phyloP scores from a whole-genome alignment of 2,113 vertebrate genomes.

The Brachyistius frenatus region DNA sequence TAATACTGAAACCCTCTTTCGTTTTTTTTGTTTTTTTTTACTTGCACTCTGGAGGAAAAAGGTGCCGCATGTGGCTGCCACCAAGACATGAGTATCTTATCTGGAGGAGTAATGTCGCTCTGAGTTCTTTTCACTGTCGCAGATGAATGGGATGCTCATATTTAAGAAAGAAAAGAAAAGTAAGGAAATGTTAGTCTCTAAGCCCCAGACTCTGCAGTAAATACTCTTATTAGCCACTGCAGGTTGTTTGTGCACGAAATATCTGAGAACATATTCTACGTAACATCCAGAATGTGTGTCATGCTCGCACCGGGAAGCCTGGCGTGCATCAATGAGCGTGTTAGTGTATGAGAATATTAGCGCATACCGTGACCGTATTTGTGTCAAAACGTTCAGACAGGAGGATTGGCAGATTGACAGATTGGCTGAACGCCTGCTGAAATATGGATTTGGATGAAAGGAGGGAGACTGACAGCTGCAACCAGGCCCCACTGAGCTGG shows the following conservation, averaged over 20 bases:
- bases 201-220: not conserved
- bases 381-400: slow-evolving; percentile 56
- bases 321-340: slow-evolving; percentile 15
- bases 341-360: slow-evolving; percentile 18
- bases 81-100: slow-evolving; percentile 2
- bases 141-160: slow-evolving; percentile 3
- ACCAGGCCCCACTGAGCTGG: slow-evolving; percentile 39
- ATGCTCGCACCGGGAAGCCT: not conserved
- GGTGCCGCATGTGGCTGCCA: not conserved
- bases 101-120: slow-evolving; percentile 7
- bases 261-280: not conserved
- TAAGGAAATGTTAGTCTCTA: not conserved
- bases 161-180: not conserved
- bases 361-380: slow-evolving; percentile 9
- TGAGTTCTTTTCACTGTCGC: slow-evolving; percentile 6
- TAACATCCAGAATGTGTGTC: slow-evolving; percentile 3
- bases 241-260: slow-evolving; percentile 8
- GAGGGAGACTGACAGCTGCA: slow-evolving; percentile 29
- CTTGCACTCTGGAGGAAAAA: slow-evolving; percentile 10
- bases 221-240: not conserved
- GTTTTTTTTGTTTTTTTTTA: slow-evolving; percentile 40
- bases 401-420: slow-evolving; percentile 39
- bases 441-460: slow-evolving; percentile 45
- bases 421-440: slow-evolving; percentile 16
- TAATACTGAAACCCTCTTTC: slow-evolving; percentile 15